Evolutionary conservation across 2,113 vertebrate genomes (phyloP).

Genomic region (Colossoma macropomum): DNA sequence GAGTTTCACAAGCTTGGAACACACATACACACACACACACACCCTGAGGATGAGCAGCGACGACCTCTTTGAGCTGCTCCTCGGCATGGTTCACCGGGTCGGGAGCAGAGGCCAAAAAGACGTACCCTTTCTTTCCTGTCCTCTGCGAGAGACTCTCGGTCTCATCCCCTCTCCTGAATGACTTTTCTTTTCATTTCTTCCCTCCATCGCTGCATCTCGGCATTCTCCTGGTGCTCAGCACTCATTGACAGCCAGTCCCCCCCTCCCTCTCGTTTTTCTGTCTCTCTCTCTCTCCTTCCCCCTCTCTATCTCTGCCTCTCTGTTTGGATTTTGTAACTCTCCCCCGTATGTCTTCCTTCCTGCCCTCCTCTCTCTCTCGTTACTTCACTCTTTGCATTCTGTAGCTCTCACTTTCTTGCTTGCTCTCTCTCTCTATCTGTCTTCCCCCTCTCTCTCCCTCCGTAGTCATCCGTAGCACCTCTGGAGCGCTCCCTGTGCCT

Average conservation of each 20-base stretch:
- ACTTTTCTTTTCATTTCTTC: constrained; percentile 1
- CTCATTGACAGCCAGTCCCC: neutral
- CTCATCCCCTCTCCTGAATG: constrained; percentile 1
- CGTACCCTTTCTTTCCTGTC: constrained; percentile 11
- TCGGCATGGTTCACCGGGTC: constrained; percentile 17
- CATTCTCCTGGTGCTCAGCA: neutral
- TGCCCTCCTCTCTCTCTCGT: neutral
- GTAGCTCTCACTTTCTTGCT: neutral
- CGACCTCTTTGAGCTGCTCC: neutral
- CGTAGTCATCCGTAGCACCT: neutral
- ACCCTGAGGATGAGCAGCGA: constrained; percentile 20
- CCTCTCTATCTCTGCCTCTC: neutral
- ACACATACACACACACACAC: constrained; percentile 7
- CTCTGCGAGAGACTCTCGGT: neutral
- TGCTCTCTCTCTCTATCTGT: too few species aligned
- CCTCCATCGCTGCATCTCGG: constrained; percentile 38
- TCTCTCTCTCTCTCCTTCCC: neutral
- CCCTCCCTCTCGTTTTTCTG: constrained; percentile 4
- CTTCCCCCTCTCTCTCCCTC: too few species aligned
- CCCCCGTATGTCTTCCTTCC: too few species aligned
- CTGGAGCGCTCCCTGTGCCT: neutral
- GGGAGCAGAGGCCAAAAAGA: neutral
- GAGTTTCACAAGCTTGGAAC: neutral
- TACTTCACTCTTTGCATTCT: neutral
- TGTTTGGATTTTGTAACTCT: neutral